A percentile compares a stretch with the other conserved stretches of the same genome.
Conservation (phyloP, 2,797 vertebrate species). For the Xyrichtys novacula region DNA sequence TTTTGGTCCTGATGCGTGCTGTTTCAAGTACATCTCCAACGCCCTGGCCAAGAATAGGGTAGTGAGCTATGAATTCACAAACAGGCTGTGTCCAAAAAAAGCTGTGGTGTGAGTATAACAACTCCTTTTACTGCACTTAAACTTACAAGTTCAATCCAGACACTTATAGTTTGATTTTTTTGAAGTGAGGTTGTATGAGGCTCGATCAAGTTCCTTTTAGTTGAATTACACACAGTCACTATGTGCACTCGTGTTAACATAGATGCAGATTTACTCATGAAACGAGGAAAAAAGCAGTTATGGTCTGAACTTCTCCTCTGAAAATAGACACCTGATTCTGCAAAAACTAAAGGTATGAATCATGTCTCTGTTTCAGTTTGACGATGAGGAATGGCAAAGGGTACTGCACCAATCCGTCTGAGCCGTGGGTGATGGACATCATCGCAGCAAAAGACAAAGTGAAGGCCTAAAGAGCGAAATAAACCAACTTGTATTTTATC, state of each 20-base stretch:
- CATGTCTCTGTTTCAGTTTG: slow-evolving; percentile 53
- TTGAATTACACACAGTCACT: background rate
- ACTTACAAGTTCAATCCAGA: background rate
- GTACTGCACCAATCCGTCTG: background rate
- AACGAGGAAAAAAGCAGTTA: background rate
- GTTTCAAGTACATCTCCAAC: fast-evolving
- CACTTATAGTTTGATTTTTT: background rate
- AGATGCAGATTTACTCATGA: background rate
- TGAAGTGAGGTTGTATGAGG: no score
- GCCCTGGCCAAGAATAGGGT: background rate
- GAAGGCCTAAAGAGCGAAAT: background rate
- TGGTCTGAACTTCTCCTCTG: background rate
- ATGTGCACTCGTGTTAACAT: background rate
- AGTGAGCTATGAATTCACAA: slow-evolving; percentile 1
- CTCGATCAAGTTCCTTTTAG: no score
- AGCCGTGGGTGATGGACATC: slow-evolving; percentile 34
- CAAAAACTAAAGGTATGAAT: no score
- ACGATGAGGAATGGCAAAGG: fast-evolving
- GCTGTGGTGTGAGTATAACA: slow-evolving; percentile 59
- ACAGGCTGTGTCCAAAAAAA: background rate
- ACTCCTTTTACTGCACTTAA: background rate
- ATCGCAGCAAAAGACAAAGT: background rate
- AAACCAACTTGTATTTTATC: background rate
- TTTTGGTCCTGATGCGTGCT: slow-evolving; percentile 42
- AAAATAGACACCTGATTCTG: background rate